Evolutionary conservation across 2,113 vertebrate species (phyloP).

Genomic region (Cottus gobio): DNA sequence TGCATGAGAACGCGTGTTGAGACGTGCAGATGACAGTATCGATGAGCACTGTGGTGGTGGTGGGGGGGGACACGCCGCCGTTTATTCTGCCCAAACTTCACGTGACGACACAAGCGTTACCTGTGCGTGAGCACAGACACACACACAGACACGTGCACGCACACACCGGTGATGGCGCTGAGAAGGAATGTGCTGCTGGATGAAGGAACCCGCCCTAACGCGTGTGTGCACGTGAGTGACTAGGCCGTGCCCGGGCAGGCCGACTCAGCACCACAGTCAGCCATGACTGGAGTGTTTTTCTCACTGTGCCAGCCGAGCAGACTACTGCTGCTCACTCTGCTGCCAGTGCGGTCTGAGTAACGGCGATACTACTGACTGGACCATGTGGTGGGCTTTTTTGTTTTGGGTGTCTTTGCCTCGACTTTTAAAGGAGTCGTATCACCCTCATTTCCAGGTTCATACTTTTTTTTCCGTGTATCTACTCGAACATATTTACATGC

Average conservation of each 20-base stretch:
- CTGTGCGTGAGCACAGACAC: not conserved
- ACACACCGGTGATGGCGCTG: conserved; percentile 1
- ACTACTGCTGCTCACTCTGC: conserved; percentile 58
- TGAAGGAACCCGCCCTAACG: conserved; percentile 52
- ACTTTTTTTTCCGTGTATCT: not conserved
- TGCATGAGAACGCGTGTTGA: conserved; percentile 36
- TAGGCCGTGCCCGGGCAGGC: conserved; percentile 64
- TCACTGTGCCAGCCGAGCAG: conserved; percentile 62
- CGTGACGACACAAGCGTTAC: not conserved
- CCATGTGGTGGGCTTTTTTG: not conserved
- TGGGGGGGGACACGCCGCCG: not conserved
- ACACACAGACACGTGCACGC: not conserved
- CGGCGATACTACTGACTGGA: conserved; percentile 13
- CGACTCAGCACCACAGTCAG: conserved; percentile 63
- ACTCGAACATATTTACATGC: not conserved
- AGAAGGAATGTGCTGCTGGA: conserved; percentile 59
- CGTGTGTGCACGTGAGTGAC: conserved; percentile 17
- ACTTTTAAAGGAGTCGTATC: not conserved
- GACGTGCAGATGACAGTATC: conserved; percentile 41
- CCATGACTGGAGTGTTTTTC: conserved; percentile 69
- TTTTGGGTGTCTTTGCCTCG: not conserved
- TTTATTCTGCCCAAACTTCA: not conserved
- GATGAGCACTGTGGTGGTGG: conserved; percentile 22
- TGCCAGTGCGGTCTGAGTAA: conserved; percentile 38
- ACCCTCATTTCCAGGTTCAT: not conserved